Evolutionary conservation across 2,797 vertebrate genomes (phyloP).

Genomic region (Gambelia wislizenii): DNA sequence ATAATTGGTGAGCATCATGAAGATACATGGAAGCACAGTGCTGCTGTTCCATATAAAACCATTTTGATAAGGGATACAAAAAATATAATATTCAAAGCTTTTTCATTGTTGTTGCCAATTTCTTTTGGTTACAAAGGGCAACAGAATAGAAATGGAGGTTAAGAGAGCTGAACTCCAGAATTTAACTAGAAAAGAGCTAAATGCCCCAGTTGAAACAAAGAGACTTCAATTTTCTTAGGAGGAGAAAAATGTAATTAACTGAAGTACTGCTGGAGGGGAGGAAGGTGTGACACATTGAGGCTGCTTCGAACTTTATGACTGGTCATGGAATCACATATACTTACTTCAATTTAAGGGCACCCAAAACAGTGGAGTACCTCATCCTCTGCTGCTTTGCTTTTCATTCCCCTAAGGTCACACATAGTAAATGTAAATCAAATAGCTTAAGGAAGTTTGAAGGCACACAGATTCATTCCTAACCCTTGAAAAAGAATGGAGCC

Average conservation of each 20-base stretch:
- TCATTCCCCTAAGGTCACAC: slow-evolving; percentile 20
- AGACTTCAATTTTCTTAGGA: not conserved
- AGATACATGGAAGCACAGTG: not conserved
- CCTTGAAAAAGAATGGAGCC: slow-evolving; percentile 45
- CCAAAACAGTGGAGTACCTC: not conserved
- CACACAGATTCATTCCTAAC: slow-evolving; percentile 29
- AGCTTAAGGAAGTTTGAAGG: not conserved
- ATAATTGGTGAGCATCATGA: not conserved
- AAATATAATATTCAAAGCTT: not conserved
- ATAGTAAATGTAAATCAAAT: slow-evolving; percentile 24
- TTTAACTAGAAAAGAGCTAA: slow-evolving; percentile 9
- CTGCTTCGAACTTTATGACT: slow-evolving; percentile 3
- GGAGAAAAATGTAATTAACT: slow-evolving; percentile 1
- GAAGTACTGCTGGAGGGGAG: not conserved
- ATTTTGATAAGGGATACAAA: not conserved
- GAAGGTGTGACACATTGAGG: not conserved
- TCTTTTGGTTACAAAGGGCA: not conserved
- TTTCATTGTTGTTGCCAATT: not conserved
- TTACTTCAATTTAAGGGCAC: slow-evolving; percentile 2
- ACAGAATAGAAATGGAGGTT: not conserved
- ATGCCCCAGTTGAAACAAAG: not conserved
- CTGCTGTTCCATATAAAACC: not conserved
- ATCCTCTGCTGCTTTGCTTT: slow-evolving; percentile 4
- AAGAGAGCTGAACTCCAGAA: not conserved
- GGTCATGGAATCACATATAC: slow-evolving; percentile 10